Evolutionary conservation across 2,888 invertebrate species (phyloP), one percentile per base, ranked within the genome.

Genomic region (Hydropsyche betteni): DNA sequence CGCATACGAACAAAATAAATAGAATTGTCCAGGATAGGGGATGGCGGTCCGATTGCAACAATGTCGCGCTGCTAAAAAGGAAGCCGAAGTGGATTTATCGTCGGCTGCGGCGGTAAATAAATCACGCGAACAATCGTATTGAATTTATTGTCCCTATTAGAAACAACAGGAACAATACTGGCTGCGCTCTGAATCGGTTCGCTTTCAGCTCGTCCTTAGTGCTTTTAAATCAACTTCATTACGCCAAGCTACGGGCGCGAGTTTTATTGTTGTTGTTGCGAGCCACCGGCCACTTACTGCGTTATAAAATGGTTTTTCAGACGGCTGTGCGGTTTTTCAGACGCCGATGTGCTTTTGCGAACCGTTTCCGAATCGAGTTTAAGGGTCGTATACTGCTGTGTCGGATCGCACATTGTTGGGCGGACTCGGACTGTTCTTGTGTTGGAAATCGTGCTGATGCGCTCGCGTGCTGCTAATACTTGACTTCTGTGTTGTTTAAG

Each of bases 61-160:
- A 38, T 72, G 72, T 72, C 72, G 72, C 72, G 7, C 7, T 3
- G 12, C 53, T 53, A 52, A 72, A 72, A 58, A 58, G 72, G 72
- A 55, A 72, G 33, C 50, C 72, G 72, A 50, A 72, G 72, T 14
- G 50, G 55, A 72, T 72, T 72, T 72, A 72, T 72, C 55, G 72
- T 51, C n/a, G 14, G 44, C 58, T 14, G 72, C 58, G 72, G 51
- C 58, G n/a, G 71, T 72, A 70, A 78, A 76, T 78, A 76, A 78
- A 78, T 78, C 75, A 76, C 73, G 74, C 53, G 52, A 69, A 78
- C 78, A 78, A 76, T 78, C 68, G 76, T 78, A 78, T 78, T 75
- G 78, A 76, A 78, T 78, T 78, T 78, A 78, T 78, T 75, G 78
- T 76, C 76, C 76, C 74, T 76, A 75, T 73, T 70, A 72, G 53